Conservation (phyloP, 2,797 vertebrate genomes). For the Bradypodion ventrale region DNA sequence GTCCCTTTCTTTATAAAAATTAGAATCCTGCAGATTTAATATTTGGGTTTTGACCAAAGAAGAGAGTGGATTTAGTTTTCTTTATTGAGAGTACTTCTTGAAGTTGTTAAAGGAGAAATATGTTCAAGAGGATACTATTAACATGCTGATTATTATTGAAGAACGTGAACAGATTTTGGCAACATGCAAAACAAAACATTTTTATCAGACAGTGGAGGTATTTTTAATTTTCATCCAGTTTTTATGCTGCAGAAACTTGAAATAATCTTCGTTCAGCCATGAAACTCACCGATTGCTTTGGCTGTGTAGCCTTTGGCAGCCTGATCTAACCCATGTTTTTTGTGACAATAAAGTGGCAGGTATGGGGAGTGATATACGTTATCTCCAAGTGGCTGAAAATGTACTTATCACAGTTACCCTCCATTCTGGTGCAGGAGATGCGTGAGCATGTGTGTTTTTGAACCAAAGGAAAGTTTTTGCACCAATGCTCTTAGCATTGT, state of each 20-base stretch:
- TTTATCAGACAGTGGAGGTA: neutral
- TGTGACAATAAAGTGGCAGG: too few species aligned
- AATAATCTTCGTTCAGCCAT: too few species aligned
- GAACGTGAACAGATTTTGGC: neutral
- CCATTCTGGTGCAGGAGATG: neutral
- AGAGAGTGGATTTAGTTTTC: neutral
- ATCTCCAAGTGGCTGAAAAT: too few species aligned
- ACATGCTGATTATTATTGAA: neutral
- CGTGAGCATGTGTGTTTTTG: neutral
- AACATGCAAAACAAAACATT: neutral
- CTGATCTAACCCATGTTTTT: neutral
- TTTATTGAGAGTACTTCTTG: neutral
- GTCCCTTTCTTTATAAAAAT: neutral
- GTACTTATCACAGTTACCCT: too few species aligned
- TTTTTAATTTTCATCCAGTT: neutral
- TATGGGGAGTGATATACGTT: too few species aligned
- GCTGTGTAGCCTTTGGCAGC: neutral
- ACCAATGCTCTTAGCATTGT: too few species aligned
- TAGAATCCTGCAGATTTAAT: neutral
- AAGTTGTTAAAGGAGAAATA: neutral
- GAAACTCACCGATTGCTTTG: neutral
- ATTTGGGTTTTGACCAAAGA: neutral
- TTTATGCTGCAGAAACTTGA: neutral
- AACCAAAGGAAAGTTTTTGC: neutral
- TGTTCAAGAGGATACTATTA: neutral